Evolutionary conservation across 1,140 invertebrate genomes (phyloP), one percentile per base, ranked within the genome.

Genomic region (Belonocnema kinseyi): DNA sequence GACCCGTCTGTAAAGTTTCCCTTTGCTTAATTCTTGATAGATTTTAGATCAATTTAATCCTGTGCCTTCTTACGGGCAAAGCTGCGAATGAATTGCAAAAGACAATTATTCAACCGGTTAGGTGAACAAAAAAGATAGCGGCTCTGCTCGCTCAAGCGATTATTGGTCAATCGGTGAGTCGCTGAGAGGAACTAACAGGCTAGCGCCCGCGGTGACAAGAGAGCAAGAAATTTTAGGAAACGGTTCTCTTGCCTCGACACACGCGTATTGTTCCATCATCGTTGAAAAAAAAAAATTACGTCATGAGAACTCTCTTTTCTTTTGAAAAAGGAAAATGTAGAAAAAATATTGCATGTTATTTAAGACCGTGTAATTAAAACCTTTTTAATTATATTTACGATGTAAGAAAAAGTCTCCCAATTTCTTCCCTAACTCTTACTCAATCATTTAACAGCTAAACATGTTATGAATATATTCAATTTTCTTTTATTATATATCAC

Each of bases 61-160:
- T 40, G 33, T 16, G 61, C 4, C 14, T 26, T 66, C 33, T 66
- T 66, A 16, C n/a, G 26, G 61, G 40, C 33, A 66, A 66, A 66
- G 10, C 40, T 66, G 13, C 40, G 33, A 84, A 82, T 77, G 77
- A 73, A 82, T 84, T 84, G 77, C 83, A 82, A 82, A 84, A 84
- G 79, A 79, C 80, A 84, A 82, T 84, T 84, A 84, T 84, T 78
- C 78, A 84, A 84, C 79, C 83, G 72, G 73, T 13, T 74, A 54
- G 66, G 73, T 61, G 66, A 52, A 17, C 52, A 52, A 77, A 84
- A 84, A 82, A 82, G 19, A 54, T 73, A 16, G 14, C 14, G 19
- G 61, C 33, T 16, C 19, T 14, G 53, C 17, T 58, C 77, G 52
- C 12, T 84, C 81, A 74, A 82, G 75, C 82, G 80, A 76, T 79